phyloP scores from a whole-genome alignment of 2,888 invertebrate genomes.

The Periphyllus acericola region DNA sequence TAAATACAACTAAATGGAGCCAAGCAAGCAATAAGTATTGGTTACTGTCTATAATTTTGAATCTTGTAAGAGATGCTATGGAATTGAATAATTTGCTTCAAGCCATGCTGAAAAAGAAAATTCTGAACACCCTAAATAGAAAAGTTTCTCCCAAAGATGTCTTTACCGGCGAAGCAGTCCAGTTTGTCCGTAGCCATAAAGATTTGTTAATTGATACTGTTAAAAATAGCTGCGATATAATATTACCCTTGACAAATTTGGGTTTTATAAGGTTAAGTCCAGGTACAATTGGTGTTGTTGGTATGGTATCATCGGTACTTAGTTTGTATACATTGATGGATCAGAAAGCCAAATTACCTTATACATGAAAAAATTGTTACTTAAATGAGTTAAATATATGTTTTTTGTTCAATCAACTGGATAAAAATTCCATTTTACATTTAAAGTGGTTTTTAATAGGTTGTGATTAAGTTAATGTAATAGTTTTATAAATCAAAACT shows the following conservation, averaged over 20 bases:
- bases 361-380: slow-evolving; percentile 66
- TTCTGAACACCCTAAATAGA: slow-evolving; percentile 63
- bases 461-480: not conserved
- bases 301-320: slow-evolving; percentile 82
- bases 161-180: slow-evolving; percentile 44
- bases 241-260: slow-evolving; percentile 84
- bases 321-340: slow-evolving; percentile 81
- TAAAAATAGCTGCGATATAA: slow-evolving; percentile 87
- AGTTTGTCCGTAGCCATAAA: slow-evolving; percentile 68
- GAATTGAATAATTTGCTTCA: slow-evolving; percentile 75
- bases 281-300: slow-evolving; percentile 80
- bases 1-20: slow-evolving; percentile 82
- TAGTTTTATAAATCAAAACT: not conserved
- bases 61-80: slow-evolving; percentile 84
- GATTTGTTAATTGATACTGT: slow-evolving; percentile 83
- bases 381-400: not conserved
- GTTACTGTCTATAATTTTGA: slow-evolving; percentile 69
- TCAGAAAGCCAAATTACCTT: slow-evolving; percentile 81
- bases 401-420: not conserved
- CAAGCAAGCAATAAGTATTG: slow-evolving; percentile 73
- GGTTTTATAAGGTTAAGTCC: slow-evolving; percentile 83
- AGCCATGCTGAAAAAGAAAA: slow-evolving; percentile 70
- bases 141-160: slow-evolving; percentile 47
- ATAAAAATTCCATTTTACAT: not conserved
- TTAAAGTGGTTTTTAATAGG: not conserved